phyloP scores from a whole-genome alignment of 2,888 invertebrate species.

The Ectropis crepuscularia region DNA sequence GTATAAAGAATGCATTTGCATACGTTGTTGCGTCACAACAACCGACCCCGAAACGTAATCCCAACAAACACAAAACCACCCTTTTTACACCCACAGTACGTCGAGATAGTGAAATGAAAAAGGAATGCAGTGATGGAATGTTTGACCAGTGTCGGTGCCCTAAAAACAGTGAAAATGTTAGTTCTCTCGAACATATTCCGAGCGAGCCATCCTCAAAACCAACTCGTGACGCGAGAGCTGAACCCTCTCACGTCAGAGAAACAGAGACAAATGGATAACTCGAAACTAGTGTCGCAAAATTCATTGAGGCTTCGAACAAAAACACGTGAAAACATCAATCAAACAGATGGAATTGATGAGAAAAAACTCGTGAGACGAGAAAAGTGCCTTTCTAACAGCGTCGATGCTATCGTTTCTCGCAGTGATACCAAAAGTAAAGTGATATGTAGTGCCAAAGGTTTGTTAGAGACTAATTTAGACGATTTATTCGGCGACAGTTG shows the following conservation, averaged over 20 bases:
- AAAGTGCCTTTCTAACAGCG: constrained; percentile 74
- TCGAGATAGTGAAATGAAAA: constrained; percentile 66
- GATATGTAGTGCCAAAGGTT: constrained; percentile 84
- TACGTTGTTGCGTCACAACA: constrained; percentile 60
- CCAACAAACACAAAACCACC: constrained; percentile 69
- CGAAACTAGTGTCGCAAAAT: constrained; percentile 61
- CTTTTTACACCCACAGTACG: constrained; percentile 55
- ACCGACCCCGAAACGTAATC: constrained; percentile 52
- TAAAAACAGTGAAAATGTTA: constrained; percentile 82
- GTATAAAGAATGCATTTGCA: constrained; percentile 73
- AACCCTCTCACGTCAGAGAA: constrained; percentile 54
- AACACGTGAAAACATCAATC: constrained; percentile 65
- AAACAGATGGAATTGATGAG: constrained; percentile 53
- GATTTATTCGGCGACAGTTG: constrained; percentile 76
- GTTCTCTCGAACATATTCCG: constrained; percentile 80
- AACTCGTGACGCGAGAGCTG: constrained; percentile 61
- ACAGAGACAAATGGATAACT: constrained; percentile 52
- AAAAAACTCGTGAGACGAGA: constrained; percentile 60
- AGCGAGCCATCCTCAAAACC: constrained; percentile 69
- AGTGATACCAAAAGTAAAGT: constrained; percentile 76
- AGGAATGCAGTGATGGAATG: constrained; percentile 84
- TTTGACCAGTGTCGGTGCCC: constrained; percentile 73
- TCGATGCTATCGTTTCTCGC: constrained; percentile 69
- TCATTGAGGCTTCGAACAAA: constrained; percentile 71
- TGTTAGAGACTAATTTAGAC: constrained; percentile 82